Conservation (phyloP, 2,888 invertebrate genomes). For the Dromius quadrimaculatus region DNA sequence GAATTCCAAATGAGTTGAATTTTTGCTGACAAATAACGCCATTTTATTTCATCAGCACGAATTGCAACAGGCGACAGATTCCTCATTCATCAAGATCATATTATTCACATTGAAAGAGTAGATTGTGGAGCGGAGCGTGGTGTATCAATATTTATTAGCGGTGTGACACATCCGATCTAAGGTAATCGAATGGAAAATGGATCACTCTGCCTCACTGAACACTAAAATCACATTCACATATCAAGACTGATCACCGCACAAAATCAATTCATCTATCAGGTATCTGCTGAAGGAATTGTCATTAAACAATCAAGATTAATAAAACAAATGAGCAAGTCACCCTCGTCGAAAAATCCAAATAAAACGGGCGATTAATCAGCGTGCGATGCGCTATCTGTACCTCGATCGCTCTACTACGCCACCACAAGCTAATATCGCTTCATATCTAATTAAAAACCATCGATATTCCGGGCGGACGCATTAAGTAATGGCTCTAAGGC, state of each 20-base stretch:
- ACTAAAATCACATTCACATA: slow-evolving; percentile 12
- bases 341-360: slow-evolving; percentile 44
- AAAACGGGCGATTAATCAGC: slow-evolving; percentile 49
- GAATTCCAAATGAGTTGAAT: slow-evolving; percentile 45
- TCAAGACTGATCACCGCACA: slow-evolving; percentile 6
- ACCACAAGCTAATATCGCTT: slow-evolving; percentile 31
- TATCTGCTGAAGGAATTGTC: slow-evolving; percentile 21
- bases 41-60: slow-evolving; percentile 12
- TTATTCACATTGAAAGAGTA: too few species aligned
- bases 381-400: slow-evolving; percentile 13
- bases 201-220: slow-evolving; percentile 30
- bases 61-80: neutral
- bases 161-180: slow-evolving; percentile 38
- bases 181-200: slow-evolving; percentile 40
- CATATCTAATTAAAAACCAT: slow-evolving; percentile 52
- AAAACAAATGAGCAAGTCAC: slow-evolving; percentile 26
- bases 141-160: slow-evolving; percentile 47
- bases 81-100: too few species aligned
- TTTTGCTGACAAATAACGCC: slow-evolving; percentile 25
- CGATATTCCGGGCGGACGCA: slow-evolving; percentile 48
- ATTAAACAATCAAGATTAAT: slow-evolving; percentile 33
- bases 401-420: slow-evolving; percentile 4
- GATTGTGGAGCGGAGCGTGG: slow-evolving; percentile 11
- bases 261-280: slow-evolving; percentile 1
- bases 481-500: slow-evolving; percentile 50